These are phyloP conservation scores for Tenthredo mesomela DNA, from an alignment of 2,888 invertebrate genomes.

Conservation along the genomic window DNA sequence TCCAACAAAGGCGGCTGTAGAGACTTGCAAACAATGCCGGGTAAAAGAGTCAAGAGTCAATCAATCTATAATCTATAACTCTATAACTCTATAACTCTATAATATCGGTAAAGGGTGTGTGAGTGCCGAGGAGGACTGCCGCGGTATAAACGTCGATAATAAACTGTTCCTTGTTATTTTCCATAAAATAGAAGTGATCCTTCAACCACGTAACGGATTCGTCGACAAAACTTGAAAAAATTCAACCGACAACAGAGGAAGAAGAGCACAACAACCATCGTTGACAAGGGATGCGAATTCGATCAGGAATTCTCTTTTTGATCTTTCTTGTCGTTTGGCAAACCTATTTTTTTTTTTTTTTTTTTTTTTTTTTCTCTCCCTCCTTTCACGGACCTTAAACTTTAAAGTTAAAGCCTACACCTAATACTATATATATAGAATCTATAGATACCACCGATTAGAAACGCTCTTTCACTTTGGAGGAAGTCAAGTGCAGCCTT, in stretches of 20 bases:
- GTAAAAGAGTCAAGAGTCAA: slow-evolving; percentile 46
- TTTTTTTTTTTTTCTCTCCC: not conserved
- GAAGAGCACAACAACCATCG: not conserved
- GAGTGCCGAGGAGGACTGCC: slow-evolving; percentile 42
- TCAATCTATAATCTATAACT: slow-evolving; percentile 44
- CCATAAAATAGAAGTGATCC: not conserved
- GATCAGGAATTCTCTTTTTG: not conserved
- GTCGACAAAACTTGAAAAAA: not conserved
- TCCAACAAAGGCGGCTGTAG: slow-evolving; percentile 65
- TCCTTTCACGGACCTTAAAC: not conserved
- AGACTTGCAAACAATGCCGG: slow-evolving; percentile 52
- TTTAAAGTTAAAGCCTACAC: slow-evolving; percentile 7
- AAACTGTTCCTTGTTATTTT: not conserved
- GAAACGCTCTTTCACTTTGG: not conserved
- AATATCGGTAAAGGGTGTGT: slow-evolving; percentile 41
- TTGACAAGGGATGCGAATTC: not conserved
- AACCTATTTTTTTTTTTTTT: not conserved
- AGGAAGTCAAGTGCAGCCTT: slow-evolving; percentile 14
- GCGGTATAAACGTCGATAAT: not conserved
- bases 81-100: slow-evolving; percentile 14
- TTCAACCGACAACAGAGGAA: not conserved
- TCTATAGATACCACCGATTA: not conserved
- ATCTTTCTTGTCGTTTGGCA: not conserved
- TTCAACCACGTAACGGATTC: not conserved
- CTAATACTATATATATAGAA: not conserved